phyloP scores from a whole-genome alignment of 2,888 invertebrate genomes.

The Autographa gamma region DNA sequence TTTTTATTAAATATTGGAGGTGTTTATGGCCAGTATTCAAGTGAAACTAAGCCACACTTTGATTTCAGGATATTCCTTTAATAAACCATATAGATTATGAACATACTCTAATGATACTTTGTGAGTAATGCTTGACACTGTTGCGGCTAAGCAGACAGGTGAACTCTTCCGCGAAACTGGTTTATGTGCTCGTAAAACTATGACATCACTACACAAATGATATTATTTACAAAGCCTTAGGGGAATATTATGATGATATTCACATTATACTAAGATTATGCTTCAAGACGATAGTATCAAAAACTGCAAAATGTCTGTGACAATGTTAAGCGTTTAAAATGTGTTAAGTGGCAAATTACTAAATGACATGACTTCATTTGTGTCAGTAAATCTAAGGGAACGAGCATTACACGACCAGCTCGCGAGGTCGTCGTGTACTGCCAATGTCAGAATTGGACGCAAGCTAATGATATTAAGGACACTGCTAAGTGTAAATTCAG shows the following conservation, averaged over 20 bases:
- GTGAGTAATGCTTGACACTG: slow-evolving; percentile 2
- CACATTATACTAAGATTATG: background rate
- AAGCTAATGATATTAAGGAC: too few relatives aligned
- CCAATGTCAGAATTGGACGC: too few relatives aligned
- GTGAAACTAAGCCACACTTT: background rate
- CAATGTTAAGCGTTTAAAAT: too few relatives aligned
- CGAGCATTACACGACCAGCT: too few relatives aligned
- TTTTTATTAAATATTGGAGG: too few relatives aligned
- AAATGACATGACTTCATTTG: too few relatives aligned
- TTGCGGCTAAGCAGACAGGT: slow-evolving; percentile 50
- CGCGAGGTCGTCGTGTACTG: too few relatives aligned
- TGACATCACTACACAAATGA: slow-evolving; percentile 40
- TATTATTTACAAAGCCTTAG: slow-evolving; percentile 20
- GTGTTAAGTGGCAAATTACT: too few relatives aligned
- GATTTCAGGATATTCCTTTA: background rate
- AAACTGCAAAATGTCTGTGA: background rate
- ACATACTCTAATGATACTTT: background rate
- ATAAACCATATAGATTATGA: background rate
- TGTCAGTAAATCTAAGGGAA: too few relatives aligned
- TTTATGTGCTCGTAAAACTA: slow-evolving; percentile 65
- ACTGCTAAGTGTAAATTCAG: too few relatives aligned
- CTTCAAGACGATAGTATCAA: background rate
- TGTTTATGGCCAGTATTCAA: too few relatives aligned
- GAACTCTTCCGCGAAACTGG: slow-evolving; percentile 49
- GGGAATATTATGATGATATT: background rate